These are phyloP conservation scores for Hippopotamus amphibius DNA, from an alignment of 2,113 vertebrate species.

Conservation along the genomic window DNA sequence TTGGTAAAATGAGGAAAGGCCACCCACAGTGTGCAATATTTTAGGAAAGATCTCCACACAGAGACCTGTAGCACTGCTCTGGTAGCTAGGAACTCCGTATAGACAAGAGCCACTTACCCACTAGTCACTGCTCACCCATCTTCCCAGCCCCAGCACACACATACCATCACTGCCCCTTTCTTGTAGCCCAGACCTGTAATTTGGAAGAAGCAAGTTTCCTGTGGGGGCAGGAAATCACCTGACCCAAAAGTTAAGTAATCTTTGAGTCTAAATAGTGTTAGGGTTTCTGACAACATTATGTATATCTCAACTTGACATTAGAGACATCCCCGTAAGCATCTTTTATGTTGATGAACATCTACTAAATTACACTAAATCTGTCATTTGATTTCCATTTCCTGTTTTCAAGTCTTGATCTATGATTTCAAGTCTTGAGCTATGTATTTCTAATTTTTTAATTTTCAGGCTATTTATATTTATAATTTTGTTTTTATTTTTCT, in stretches of 20 bases:
- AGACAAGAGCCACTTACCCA: background rate
- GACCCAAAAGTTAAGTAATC: background rate
- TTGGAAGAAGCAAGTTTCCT: background rate
- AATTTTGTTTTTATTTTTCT: conserved; percentile 11
- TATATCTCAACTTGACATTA: background rate
- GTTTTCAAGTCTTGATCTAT: background rate
- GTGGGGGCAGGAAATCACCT: background rate
- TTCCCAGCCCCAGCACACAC: background rate
- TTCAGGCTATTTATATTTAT: background rate
- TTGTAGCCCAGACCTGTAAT: background rate
- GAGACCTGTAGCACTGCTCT: background rate
- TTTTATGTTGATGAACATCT: background rate
- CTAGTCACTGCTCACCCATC: no score
- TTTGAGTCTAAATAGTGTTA: background rate
- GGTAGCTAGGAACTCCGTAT: background rate
- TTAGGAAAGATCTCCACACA: background rate
- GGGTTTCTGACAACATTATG: background rate
- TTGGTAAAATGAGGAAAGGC: background rate
- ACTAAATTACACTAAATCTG: background rate
- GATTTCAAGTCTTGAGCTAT: conserved; percentile 8
- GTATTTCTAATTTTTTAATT: conserved; percentile 26
- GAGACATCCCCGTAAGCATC: background rate
- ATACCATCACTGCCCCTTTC: background rate
- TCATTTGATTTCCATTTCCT: background rate
- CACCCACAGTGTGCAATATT: background rate